Base-by-base conservation (phyloP, 2,888 invertebrate genomes). In the Acanthoscelides obtectus region DNA sequence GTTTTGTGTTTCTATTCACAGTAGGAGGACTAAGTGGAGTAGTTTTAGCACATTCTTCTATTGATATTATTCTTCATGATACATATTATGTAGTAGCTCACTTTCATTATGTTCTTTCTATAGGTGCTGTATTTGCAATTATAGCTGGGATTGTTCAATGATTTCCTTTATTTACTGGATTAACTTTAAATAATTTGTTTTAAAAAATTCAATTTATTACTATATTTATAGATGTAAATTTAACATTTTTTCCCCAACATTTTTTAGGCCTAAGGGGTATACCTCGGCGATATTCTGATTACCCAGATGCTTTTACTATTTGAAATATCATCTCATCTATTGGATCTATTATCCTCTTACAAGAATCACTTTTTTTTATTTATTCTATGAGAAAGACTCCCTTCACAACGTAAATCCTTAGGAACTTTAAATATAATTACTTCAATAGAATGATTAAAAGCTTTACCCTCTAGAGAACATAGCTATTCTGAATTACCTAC, bases 61-160 rank as follows among this genome's bases (percentile, higher is more conserved):
- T 94, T 86, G 94, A 94, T 88, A 90, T 93, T 85, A 87, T 91
- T 73, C 76, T 94, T n/a, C 93, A 94, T 86, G 94, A 94, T 82
- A 93, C 93, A n/a, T 94, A 94, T 84, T 94, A 94, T 88, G 93
- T 94, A 69, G 93, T 94, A 64, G 93, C 92, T 3, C 93, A 94
- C 84, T 94, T 94, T 80, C 93, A 94, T 83, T 94, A 94, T 88
- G 93, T 94, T 0, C 79, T 94, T 81, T 93, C 92, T 2, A 93
- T 94, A 86, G 93, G 93, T 77, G 93, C 93, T 2, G 92, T 94
- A 80, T 94, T 93, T 88, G 90, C 92, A 66, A 92, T 94, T 88
- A 89, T 94, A 87, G 90, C 88, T 64, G 92, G 92, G 78, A 88
- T 93, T 84, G 87, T 90, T 82, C 89, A 91, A 77, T 94, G 92